Percentiles rank a stretch among this genome's conserved stretches.
Conservation (phyloP, 2,888 invertebrate genomes). For the Orgyia antiqua region DNA sequence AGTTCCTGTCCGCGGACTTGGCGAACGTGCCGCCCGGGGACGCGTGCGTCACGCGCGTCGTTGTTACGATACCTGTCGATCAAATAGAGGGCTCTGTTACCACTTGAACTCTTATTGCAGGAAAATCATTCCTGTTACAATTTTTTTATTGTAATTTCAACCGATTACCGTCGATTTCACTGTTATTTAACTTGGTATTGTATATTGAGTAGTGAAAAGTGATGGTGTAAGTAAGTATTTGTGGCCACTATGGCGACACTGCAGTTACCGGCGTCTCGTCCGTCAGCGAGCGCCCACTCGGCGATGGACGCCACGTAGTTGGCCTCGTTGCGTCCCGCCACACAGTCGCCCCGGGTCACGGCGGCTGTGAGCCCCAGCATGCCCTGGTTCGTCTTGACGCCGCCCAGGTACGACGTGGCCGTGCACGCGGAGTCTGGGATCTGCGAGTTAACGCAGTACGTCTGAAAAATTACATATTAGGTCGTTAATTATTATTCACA, state of each 20-base stretch:
- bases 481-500: background rate
- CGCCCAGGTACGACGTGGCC: slow-evolving; percentile 81
- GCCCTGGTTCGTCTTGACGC: slow-evolving; percentile 80
- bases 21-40: slow-evolving; percentile 85
- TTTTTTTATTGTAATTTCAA: background rate
- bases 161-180: background rate
- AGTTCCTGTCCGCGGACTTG: slow-evolving; percentile 80
- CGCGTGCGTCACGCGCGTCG: slow-evolving; percentile 86
- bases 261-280: slow-evolving; percentile 46
- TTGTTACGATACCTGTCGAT: slow-evolving; percentile 81
- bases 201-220: background rate
- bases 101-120: background rate
- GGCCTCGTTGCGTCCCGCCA: slow-evolving; percentile 60
- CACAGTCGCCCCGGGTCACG: slow-evolving; percentile 78
- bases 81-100: background rate
- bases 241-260: too few relatives aligned
- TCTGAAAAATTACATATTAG: slow-evolving; percentile 39
- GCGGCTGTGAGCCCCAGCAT: slow-evolving; percentile 81
- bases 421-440: slow-evolving; percentile 84
- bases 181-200: background rate
- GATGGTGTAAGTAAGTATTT: too few relatives aligned
- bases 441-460: slow-evolving; percentile 77
- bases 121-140: too few relatives aligned
- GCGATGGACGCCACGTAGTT: slow-evolving; percentile 81
- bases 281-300: slow-evolving; percentile 78